These are phyloP conservation scores for Prosopocoilus inquinatus DNA, from an alignment of 2,888 invertebrate species.

Conservation along the genomic window DNA sequence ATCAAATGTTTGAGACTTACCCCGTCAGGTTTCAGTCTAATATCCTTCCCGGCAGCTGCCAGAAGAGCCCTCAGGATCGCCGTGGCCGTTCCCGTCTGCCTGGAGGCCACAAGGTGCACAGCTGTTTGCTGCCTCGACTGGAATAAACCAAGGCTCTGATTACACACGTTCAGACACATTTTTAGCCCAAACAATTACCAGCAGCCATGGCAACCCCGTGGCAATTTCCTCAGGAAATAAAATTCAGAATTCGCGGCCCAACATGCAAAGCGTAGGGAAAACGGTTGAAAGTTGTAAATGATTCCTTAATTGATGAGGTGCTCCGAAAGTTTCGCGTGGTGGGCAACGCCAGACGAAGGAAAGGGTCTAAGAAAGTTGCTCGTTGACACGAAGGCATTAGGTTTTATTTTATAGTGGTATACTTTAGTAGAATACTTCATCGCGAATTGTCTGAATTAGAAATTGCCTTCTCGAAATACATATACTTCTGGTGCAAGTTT, in stretches of 20 bases:
- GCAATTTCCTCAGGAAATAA: conserved; percentile 23
- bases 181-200: conserved; percentile 17
- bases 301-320: background rate
- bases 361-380: too few species aligned
- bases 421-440: too few species aligned
- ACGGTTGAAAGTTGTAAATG: too few species aligned
- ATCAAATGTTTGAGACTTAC: conserved; percentile 60
- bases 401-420: too few species aligned
- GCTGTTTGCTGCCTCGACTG: conserved; percentile 92
- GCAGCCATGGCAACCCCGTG: conserved; percentile 20
- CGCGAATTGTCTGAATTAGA: too few species aligned
- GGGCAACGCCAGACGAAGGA: too few species aligned
- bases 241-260: conserved; percentile 5
- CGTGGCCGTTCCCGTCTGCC: conserved; percentile 90
- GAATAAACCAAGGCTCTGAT: conserved; percentile 28
- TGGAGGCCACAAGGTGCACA: conserved; percentile 90
- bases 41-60: conserved; percentile 86
- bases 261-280: conserved; percentile 7
- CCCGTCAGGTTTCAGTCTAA: conserved; percentile 81
- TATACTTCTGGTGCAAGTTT: too few species aligned
- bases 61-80: conserved; percentile 86
- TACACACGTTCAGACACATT: conserved; percentile 16
- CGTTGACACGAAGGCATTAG: too few species aligned
- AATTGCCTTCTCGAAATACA: too few species aligned
- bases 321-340: too few species aligned